Evolutionary conservation across 2,797 vertebrate genomes (phyloP).

Genomic region (Scarus forsteni): DNA sequence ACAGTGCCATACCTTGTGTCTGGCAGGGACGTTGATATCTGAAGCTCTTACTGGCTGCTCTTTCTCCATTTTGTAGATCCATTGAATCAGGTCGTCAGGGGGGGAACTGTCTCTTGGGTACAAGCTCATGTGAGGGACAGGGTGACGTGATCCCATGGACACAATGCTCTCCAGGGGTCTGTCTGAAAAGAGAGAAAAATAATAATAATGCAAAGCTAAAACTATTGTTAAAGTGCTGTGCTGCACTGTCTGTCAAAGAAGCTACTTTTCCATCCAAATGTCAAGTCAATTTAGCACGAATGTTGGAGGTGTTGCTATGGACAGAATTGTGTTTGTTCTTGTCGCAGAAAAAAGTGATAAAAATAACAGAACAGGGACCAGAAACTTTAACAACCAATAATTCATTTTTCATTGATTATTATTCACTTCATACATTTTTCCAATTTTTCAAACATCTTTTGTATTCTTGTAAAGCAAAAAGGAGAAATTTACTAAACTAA

Average conservation of each 20-base stretch:
- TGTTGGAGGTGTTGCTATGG: constrained; percentile 23
- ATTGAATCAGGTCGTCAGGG: constrained; percentile 66
- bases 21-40: constrained; percentile 67
- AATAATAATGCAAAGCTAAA: constrained; percentile 5
- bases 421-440: no score
- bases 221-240: constrained; percentile 9
- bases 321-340: background rate
- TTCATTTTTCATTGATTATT: background rate
- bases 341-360: constrained; percentile 7
- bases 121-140: constrained; percentile 49
- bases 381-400: background rate
- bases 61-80: constrained; percentile 77
- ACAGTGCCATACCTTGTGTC: constrained; percentile 63
- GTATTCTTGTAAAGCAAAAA: no score
- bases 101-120: constrained; percentile 65
- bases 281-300: constrained; percentile 24
- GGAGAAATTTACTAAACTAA: no score
- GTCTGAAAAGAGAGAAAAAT: constrained; percentile 55
- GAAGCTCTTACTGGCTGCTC: constrained; percentile 70
- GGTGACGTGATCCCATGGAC: constrained; percentile 80
- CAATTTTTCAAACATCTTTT: no score
- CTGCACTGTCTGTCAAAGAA: constrained; percentile 3
- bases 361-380: constrained; percentile 1
- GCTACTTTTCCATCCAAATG: constrained; percentile 22
- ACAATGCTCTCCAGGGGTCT: constrained; percentile 76